Conservation (phyloP, 2,797 vertebrate species). For the Xyrichtys novacula region DNA sequence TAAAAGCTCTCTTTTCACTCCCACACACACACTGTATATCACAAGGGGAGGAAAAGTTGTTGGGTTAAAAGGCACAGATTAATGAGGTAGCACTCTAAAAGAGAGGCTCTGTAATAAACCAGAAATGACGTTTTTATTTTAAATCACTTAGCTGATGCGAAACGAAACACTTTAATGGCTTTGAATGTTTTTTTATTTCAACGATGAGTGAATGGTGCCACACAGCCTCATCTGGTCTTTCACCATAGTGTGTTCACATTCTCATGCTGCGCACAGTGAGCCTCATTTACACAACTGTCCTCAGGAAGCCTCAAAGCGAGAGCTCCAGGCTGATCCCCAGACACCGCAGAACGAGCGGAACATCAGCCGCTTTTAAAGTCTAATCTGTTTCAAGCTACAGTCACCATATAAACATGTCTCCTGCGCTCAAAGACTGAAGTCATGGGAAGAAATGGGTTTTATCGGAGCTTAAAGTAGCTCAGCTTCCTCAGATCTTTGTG, state of each 20-base stretch:
- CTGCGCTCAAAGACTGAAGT: slow-evolving; percentile 73
- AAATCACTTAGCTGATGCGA: slow-evolving; percentile 18
- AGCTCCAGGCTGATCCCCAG: slow-evolving; percentile 48
- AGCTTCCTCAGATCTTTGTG: slow-evolving; percentile 56
- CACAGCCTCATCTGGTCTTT: slow-evolving; percentile 49
- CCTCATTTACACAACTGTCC: slow-evolving; percentile 67
- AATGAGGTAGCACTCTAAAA: slow-evolving; percentile 43
- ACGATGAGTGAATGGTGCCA: slow-evolving; percentile 37
- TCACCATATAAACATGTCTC: slow-evolving; percentile 80
- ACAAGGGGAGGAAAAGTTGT: slow-evolving; percentile 32
- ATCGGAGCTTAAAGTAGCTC: slow-evolving; percentile 63
- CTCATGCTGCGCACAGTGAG: slow-evolving; percentile 48
- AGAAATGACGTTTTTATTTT: slow-evolving; percentile 29
- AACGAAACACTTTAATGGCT: slow-evolving; percentile 20
- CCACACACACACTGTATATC: slow-evolving; percentile 33
- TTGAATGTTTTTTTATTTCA: slow-evolving; percentile 29
- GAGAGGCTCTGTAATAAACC: slow-evolving; percentile 25
- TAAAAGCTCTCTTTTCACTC: slow-evolving; percentile 52
- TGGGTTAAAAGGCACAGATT: slow-evolving; percentile 44
- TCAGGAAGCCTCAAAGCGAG: slow-evolving; percentile 49
- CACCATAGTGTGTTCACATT: slow-evolving; percentile 44
- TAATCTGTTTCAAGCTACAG: slow-evolving; percentile 72
- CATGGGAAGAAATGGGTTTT: slow-evolving; percentile 77
- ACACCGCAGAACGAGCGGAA: slow-evolving; percentile 68
- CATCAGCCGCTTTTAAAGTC: slow-evolving; percentile 69